These are phyloP conservation scores for Thryonomys swinderianus DNA, from an alignment of 2,113 vertebrate species.

Conservation along the genomic window DNA sequence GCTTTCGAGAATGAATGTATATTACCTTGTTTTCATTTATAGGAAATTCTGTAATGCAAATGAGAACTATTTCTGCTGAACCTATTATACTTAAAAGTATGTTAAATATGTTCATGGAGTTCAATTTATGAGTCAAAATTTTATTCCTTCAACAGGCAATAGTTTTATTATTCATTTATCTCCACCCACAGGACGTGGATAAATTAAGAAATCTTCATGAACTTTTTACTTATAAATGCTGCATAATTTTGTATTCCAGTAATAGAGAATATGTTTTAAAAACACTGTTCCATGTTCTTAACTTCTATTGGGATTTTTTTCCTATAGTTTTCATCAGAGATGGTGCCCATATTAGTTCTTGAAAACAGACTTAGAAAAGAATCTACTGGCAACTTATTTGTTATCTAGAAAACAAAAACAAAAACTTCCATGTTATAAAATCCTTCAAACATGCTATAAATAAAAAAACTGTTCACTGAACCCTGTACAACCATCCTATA, in stretches of 20 bases:
- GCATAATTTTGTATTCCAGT: slow-evolving; percentile 70
- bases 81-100: slow-evolving; percentile 71
- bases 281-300: slow-evolving; percentile 64
- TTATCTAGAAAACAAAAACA: not conserved
- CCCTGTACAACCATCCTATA: not conserved
- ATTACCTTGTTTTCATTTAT: slow-evolving; percentile 68
- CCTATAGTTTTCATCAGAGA: slow-evolving; percentile 55
- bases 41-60: slow-evolving; percentile 75
- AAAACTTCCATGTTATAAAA: slow-evolving; percentile 21
- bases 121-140: slow-evolving; percentile 76
- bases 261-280: slow-evolving; percentile 68
- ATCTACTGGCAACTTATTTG: slow-evolving; percentile 41
- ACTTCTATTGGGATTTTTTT: slow-evolving; percentile 70
- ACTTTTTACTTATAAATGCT: slow-evolving; percentile 76
- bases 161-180: slow-evolving; percentile 78
- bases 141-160: slow-evolving; percentile 73
- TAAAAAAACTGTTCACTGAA: not conserved
- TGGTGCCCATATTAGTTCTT: slow-evolving; percentile 33
- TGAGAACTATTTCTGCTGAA: slow-evolving; percentile 76
- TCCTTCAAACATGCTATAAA: slow-evolving; percentile 12
- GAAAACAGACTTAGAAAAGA: slow-evolving; percentile 59
- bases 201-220: slow-evolving; percentile 74
- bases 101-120: slow-evolving; percentile 76
- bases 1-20: slow-evolving; percentile 49
- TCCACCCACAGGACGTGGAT: slow-evolving; percentile 73